These are phyloP conservation scores for Bursaphelenchus mucronatus DNA, from an alignment of 1,140 invertebrate species.

Conservation along the genomic window DNA sequence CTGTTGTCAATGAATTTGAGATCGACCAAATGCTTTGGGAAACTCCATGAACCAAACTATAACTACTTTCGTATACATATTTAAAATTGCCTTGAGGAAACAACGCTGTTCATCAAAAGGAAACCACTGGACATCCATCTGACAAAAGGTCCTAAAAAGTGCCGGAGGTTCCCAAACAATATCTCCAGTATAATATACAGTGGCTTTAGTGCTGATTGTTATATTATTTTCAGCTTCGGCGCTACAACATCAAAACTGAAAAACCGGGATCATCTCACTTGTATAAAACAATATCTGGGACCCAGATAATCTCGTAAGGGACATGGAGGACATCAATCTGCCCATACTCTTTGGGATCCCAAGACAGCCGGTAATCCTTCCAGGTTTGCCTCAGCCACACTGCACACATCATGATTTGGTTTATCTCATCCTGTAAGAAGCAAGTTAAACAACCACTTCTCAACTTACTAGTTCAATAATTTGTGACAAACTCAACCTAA, in stretches of 20 bases:
- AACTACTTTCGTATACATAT: too few relatives aligned
- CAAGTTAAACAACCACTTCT: slow-evolving; percentile 55
- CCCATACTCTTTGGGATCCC: slow-evolving; percentile 68
- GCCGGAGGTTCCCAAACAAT: slow-evolving; percentile 5
- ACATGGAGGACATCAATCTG: slow-evolving; percentile 30
- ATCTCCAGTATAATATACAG: not conserved
- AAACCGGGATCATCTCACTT: slow-evolving; percentile 69
- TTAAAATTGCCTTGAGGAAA: too few relatives aligned
- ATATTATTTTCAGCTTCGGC: not conserved
- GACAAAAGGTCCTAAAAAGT: not conserved
- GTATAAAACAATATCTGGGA: slow-evolving; percentile 70
- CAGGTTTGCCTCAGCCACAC: slow-evolving; percentile 74
- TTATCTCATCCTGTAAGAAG: slow-evolving; percentile 68
- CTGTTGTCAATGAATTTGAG: slow-evolving; percentile 6
- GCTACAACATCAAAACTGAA: slow-evolving; percentile 84
- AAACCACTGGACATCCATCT: too few relatives aligned
- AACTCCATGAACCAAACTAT: too few relatives aligned
- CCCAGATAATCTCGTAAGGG: slow-evolving; percentile 67
- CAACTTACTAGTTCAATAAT: slow-evolving; percentile 76
- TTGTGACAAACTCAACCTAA: slow-evolving; percentile 83
- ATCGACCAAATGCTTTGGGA: not conserved
- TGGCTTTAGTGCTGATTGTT: slow-evolving; percentile 7
- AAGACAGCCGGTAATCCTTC: slow-evolving; percentile 91
- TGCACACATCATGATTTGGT: slow-evolving; percentile 70
- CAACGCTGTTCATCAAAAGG: too few relatives aligned